A percentile compares a stretch with the other conserved stretches of the same genome.
These are phyloP conservation scores for Oreotrochilus melanogaster DNA, from an alignment of 2,113 vertebrate genomes.

Conservation along the genomic window DNA sequence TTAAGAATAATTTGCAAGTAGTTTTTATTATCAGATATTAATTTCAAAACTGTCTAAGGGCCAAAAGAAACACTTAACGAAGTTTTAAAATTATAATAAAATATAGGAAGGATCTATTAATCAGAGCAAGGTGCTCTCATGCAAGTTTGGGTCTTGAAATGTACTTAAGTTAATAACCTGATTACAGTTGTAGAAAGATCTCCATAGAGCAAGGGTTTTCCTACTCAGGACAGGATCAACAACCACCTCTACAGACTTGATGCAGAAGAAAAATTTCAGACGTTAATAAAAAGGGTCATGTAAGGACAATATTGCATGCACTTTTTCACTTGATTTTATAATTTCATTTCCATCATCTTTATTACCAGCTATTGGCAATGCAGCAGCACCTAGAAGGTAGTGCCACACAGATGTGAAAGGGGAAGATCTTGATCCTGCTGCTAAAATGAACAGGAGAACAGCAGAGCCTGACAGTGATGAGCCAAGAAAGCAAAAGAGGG, in stretches of 20 bases:
- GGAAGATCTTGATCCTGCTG: not conserved
- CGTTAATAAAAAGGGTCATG: not conserved
- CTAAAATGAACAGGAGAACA: not conserved
- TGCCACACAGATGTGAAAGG: not conserved
- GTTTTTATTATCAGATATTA: not conserved
- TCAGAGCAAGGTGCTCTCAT: not conserved
- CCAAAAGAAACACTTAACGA: not conserved
- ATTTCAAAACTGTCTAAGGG: not conserved
- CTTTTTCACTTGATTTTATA: not conserved
- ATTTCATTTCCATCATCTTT: not conserved
- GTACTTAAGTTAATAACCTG: not conserved
- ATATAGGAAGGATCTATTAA: not conserved
- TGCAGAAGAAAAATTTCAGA: not conserved
- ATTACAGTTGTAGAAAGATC: not conserved
- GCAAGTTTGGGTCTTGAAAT: not conserved
- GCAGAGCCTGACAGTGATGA: not conserved
- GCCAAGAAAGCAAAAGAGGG: rapidly evolving
- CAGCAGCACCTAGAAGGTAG: not conserved
- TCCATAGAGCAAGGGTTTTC: not conserved
- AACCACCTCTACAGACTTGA: not conserved
- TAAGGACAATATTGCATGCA: not conserved
- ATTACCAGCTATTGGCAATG: not conserved
- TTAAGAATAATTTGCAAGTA: not conserved
- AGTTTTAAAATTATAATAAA: not conserved
- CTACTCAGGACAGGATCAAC: not conserved